Percentiles rank a stretch among this genome's conserved stretches.
phyloP scores from a whole-genome alignment of 1,140 invertebrate genomes.

The Brevipalpus yothersi region DNA sequence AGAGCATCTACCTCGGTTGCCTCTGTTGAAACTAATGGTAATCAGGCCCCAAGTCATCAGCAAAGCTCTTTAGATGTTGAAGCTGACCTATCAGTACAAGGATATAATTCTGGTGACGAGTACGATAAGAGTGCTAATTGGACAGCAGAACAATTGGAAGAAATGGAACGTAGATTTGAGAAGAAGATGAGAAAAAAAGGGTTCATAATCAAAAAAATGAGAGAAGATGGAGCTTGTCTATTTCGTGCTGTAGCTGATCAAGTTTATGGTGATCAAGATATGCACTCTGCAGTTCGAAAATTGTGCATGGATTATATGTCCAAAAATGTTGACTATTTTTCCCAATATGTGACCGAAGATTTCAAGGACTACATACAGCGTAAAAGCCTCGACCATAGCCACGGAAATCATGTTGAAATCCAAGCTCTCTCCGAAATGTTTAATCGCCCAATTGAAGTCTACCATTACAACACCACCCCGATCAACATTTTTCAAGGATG shows the following conservation, averaged over 20 bases:
- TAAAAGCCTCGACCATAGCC: conserved; percentile 47
- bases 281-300: conserved; percentile 56
- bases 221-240: conserved; percentile 74
- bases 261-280: conserved; percentile 76
- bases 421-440: conserved; percentile 82
- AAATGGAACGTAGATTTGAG: conserved; percentile 34
- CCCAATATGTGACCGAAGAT: conserved; percentile 79
- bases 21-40: background rate
- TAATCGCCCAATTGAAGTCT: conserved; percentile 73
- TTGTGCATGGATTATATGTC: conserved; percentile 79
- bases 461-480: conserved; percentile 52
- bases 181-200: conserved; percentile 45
- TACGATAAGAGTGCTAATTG: background rate
- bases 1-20: background rate
- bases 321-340: conserved; percentile 68
- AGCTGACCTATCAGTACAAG: background rate
- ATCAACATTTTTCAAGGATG: conserved; percentile 68
- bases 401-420: conserved; percentile 83
- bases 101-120: conserved; percentile 1
- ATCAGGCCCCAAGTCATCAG: background rate
- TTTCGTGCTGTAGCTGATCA: conserved; percentile 80
- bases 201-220: conserved; percentile 61
- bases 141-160: background rate
- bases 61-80: background rate
- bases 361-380: conserved; percentile 59